These are phyloP conservation scores for Chrysina gloriosa DNA, from an alignment of 2,888 invertebrate species.

Conservation along the genomic window DNA sequence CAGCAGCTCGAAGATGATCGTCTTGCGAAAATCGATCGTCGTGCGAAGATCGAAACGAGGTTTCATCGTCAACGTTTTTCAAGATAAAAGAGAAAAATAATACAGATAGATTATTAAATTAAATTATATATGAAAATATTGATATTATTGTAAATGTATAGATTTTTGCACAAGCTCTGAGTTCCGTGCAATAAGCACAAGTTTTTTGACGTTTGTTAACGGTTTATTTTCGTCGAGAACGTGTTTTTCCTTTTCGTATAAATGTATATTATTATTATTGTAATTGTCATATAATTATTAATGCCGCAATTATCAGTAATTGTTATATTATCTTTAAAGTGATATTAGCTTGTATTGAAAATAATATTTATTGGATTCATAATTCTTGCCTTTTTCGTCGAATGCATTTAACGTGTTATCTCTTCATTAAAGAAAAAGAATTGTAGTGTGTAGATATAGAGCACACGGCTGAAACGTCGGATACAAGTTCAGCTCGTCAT, in stretches of 20 bases:
- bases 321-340: slow-evolving; percentile 46
- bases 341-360: slow-evolving; percentile 56
- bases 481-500: too few species aligned
- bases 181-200: slow-evolving; percentile 49
- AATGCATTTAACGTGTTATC: slow-evolving; percentile 19
- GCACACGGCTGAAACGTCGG: too few species aligned
- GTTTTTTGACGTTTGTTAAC: slow-evolving; percentile 32
- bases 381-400: slow-evolving; percentile 52
- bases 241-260: slow-evolving; percentile 30
- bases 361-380: slow-evolving; percentile 51
- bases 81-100: background rate
- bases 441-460: too few species aligned
- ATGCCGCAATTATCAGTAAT: slow-evolving; percentile 27
- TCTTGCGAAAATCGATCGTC: background rate
- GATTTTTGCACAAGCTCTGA: slow-evolving; percentile 43
- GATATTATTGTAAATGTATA: slow-evolving; percentile 37
- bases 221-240: slow-evolving; percentile 9
- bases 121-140: slow-evolving; percentile 23
- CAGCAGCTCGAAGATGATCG: background rate
- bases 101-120: slow-evolving; percentile 6
- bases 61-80: slow-evolving; percentile 24
- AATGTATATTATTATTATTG: slow-evolving; percentile 40
- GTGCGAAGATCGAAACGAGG: background rate
- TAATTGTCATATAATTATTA: slow-evolving; percentile 18
- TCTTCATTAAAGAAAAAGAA: too few species aligned